Evolutionary conservation across 2,888 invertebrate genomes (phyloP).

Genomic region (Sicus ferrugineus): DNA sequence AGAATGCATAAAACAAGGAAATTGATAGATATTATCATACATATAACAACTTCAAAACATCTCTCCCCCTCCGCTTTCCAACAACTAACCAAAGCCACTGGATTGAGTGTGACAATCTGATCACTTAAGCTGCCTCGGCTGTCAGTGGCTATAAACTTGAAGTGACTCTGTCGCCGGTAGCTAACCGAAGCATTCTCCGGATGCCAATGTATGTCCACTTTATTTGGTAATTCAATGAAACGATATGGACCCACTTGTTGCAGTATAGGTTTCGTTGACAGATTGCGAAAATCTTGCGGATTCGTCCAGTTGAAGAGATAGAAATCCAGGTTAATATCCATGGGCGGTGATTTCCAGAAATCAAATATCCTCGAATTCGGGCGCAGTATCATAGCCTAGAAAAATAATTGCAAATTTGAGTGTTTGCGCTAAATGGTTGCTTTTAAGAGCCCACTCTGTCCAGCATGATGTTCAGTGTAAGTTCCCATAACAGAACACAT

Average conservation of each 20-base stretch:
- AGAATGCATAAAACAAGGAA: background rate
- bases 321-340: slow-evolving; percentile 71
- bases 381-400: slow-evolving; percentile 66
- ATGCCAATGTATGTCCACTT: slow-evolving; percentile 77
- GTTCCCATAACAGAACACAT: slow-evolving; percentile 15
- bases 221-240: slow-evolving; percentile 72
- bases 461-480: background rate
- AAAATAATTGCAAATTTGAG: background rate
- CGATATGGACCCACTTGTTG: slow-evolving; percentile 70
- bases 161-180: slow-evolving; percentile 73
- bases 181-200: slow-evolving; percentile 75
- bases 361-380: slow-evolving; percentile 65
- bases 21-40: no score
- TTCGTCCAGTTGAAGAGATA: slow-evolving; percentile 84
- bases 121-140: slow-evolving; percentile 48
- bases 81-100: slow-evolving; percentile 48
- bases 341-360: slow-evolving; percentile 72
- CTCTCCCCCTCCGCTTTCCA: no score
- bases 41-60: no score
- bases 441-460: slow-evolving; percentile 10
- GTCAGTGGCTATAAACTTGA: slow-evolving; percentile 67
- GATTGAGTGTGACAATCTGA: slow-evolving; percentile 47
- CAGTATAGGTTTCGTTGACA: slow-evolving; percentile 66
- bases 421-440: background rate
- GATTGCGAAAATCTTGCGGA: slow-evolving; percentile 69